These are phyloP conservation scores for Carterocephalus palaemon DNA, from an alignment of 2,888 invertebrate species.

Conservation along the genomic window DNA sequence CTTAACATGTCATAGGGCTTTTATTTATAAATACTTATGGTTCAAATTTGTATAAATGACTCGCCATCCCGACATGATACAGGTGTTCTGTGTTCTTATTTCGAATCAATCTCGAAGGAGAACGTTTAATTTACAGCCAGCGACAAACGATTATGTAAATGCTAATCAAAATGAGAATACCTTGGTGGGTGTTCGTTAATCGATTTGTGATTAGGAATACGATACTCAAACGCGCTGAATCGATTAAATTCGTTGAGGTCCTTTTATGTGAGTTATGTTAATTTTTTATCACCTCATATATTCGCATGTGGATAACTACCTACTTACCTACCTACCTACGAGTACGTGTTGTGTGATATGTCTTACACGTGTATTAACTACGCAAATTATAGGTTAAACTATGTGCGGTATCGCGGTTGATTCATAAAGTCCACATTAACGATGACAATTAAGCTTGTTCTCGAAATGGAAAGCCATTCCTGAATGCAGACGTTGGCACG, in stretches of 20 bases:
- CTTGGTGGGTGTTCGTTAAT: slow-evolving; percentile 34
- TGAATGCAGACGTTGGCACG: no score
- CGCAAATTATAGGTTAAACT: no score
- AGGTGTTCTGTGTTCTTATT: slow-evolving; percentile 41
- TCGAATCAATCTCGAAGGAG: slow-evolving; percentile 48
- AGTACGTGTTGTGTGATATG: no score
- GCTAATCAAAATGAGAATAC: slow-evolving; percentile 34
- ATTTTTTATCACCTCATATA: no score
- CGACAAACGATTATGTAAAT: slow-evolving; percentile 63
- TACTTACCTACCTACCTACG: no score
- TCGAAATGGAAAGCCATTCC: no score
- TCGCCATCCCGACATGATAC: slow-evolving; percentile 36
- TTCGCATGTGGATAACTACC: no score
- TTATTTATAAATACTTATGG: slow-evolving; percentile 15
- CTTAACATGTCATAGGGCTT: slow-evolving; percentile 9
- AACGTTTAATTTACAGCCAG: slow-evolving; percentile 57
- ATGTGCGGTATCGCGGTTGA: no score
- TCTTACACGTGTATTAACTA: no score
- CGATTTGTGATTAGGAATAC: slow-evolving; percentile 27
- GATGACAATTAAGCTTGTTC: no score
- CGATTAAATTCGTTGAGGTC: slow-evolving; percentile 20
- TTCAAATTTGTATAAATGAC: slow-evolving; percentile 9
- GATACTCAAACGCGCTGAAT: slow-evolving; percentile 26
- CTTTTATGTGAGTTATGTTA: not conserved
- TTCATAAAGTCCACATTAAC: no score